Base-by-base conservation (phyloP, 2,888 invertebrate genomes). In the Chesias legatella region DNA sequence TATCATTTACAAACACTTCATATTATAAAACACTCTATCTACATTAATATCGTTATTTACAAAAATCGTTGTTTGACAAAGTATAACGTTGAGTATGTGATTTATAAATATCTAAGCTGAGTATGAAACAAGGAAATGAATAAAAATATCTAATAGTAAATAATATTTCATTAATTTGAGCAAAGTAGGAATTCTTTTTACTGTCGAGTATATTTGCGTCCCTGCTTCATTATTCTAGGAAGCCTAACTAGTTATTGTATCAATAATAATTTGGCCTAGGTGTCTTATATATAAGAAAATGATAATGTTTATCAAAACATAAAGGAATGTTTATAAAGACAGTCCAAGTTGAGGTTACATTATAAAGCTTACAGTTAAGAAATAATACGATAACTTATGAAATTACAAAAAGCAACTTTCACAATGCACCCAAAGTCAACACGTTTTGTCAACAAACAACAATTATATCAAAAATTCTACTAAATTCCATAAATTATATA, bases 401-500 rank as follows among this genome's bases (percentile, higher is more conserved):
- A 43, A 36, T 57, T 55, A 56, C 47, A 62, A 61, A 45, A 49
- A 51, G 35, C 39, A 34, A 57, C 52, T 51, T 63, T 67, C 63
- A 72, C 62, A 66, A 73, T 76, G 77, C 81, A 83, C 84, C 78
- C 82, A 76, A 81, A 74, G 57, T 63, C 63, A 64, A 67, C 59
- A 61, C 60, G 54, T 65, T 65, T 65, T 66, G 64, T 63, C 61
- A 62, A 53, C 77, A 77, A 79, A 81, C 79, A 75, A 71, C 77
- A 74, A 73, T 58, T 73, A 70, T 67, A 71, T 71, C 67, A 58
- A 58, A 76, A 79, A 80, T 81, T 82, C 74, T 73, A 72, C 82
- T 84, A 82, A 67, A 73, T 71, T 68, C 63, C 73, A 84, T 84
- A 85, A 84, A 80, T 85, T 83, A 85, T 76, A 78, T 73, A 73